Conservation (phyloP, 2,888 invertebrate species). For the Sinhomidia bicolor region DNA sequence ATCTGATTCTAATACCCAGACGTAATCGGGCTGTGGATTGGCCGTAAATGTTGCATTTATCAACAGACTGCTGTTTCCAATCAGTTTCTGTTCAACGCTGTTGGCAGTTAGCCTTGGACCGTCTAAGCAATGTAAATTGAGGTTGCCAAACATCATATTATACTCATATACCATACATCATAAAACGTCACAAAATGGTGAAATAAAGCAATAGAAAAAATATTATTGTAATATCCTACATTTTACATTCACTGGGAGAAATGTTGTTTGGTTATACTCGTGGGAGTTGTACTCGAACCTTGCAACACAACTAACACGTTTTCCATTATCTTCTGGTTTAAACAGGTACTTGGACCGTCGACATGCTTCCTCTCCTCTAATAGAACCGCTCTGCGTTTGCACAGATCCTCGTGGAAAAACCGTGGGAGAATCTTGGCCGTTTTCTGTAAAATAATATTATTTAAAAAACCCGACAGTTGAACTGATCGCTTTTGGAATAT, state of each 20-base stretch:
- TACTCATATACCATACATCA: neutral
- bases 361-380: neutral
- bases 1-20: slow-evolving; percentile 14
- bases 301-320: slow-evolving; percentile 12
- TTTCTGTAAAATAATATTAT: too few relatives aligned
- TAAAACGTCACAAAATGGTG: neutral
- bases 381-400: too few relatives aligned
- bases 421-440: too few relatives aligned
- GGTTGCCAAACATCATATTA: neutral
- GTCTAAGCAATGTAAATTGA: neutral
- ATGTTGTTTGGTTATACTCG: neutral
- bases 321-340: slow-evolving; percentile 41
- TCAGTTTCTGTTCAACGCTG: neutral
- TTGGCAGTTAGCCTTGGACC: neutral
- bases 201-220: too few relatives aligned
- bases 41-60: slow-evolving; percentile 16
- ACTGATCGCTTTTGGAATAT: too few relatives aligned
- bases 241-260: slow-evolving; percentile 18
- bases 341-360: neutral
- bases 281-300: neutral
- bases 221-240: too few relatives aligned
- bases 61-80: slow-evolving; percentile 1
- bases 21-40: slow-evolving; percentile 12
- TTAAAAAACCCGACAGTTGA: too few relatives aligned
- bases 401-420: too few relatives aligned